A percentile compares a stretch with the other conserved stretches of the same genome.
Evolutionary conservation across 2,888 invertebrate genomes (phyloP).

Genomic region (Eupithecia subumbrata): DNA sequence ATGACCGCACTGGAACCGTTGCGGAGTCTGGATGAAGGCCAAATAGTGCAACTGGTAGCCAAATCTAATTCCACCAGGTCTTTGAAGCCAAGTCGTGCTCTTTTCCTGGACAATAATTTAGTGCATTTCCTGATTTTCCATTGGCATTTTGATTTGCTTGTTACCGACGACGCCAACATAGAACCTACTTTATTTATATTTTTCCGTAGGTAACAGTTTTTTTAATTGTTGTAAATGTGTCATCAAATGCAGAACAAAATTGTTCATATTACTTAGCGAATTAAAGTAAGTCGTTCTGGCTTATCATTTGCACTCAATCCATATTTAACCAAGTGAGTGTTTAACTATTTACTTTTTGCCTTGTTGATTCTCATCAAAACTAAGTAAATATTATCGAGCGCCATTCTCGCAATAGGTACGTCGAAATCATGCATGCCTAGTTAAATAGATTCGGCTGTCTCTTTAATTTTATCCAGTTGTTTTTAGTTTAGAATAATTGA

Average conservation of each 20-base stretch:
- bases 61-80: constrained; percentile 30
- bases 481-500: constrained; percentile 35
- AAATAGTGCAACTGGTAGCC: constrained; percentile 36
- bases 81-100: constrained; percentile 21
- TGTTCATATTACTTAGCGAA: not conserved
- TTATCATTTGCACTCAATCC: constrained; percentile 11
- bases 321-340: constrained; percentile 6
- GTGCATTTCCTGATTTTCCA: constrained; percentile 20
- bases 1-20: constrained; percentile 31
- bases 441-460: constrained; percentile 8
- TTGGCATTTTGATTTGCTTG: not conserved
- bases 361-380: constrained; percentile 10
- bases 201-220: not conserved
- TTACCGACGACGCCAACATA: not conserved
- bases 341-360: not conserved
- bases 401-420: constrained; percentile 24
- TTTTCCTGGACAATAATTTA: constrained; percentile 29
- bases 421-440: constrained; percentile 32
- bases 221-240: not conserved
- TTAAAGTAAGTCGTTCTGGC: constrained; percentile 1
- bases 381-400: constrained; percentile 29
- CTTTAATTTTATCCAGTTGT: constrained; percentile 29
- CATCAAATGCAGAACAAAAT: not conserved
- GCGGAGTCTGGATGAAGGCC: constrained; percentile 36
- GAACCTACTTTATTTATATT: not conserved